Evolutionary conservation across 2,797 vertebrate genomes (phyloP).

Genomic region (Otus scops): DNA sequence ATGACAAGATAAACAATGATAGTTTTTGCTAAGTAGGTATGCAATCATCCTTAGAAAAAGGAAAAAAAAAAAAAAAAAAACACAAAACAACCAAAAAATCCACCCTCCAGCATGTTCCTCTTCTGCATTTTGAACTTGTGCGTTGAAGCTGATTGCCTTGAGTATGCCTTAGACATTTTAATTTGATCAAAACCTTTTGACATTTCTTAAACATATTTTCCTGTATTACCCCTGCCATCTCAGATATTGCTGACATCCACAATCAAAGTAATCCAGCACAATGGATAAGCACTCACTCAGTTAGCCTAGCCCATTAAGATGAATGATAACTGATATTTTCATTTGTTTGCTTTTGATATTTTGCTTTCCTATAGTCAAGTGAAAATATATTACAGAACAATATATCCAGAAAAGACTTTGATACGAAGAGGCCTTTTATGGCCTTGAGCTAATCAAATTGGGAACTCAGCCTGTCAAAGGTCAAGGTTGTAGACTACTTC

Average conservation of each 20-base stretch:
- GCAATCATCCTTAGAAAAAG: not conserved
- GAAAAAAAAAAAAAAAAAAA: not conserved
- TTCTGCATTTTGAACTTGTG: not conserved
- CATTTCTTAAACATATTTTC: slow-evolving; percentile 21
- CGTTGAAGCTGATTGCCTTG: not conserved
- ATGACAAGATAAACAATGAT: not conserved
- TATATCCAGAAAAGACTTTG: not conserved
- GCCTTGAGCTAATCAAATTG: slow-evolving; percentile 7
- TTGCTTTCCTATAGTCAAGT: slow-evolving; percentile 41
- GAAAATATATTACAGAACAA: slow-evolving; percentile 41
- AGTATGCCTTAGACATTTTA: slow-evolving; percentile 21
- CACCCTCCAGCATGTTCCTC: not conserved
- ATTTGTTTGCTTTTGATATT: slow-evolving; percentile 37
- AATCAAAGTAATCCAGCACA: slow-evolving; percentile 14
- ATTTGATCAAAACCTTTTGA: slow-evolving; percentile 36
- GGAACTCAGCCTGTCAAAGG: not conserved
- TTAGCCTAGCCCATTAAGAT: not conserved
- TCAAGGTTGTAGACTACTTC: slow-evolving; percentile 38
- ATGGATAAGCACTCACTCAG: not conserved
- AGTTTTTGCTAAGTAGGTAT: not conserved
- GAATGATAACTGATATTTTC: slow-evolving; percentile 9
- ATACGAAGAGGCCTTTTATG: not conserved
- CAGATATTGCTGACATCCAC: not conserved
- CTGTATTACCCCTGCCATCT: not conserved
- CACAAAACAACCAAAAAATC: not conserved